phyloP scores from a whole-genome alignment of 1,140 invertebrate species.

The Philopotamus ludificatus region DNA sequence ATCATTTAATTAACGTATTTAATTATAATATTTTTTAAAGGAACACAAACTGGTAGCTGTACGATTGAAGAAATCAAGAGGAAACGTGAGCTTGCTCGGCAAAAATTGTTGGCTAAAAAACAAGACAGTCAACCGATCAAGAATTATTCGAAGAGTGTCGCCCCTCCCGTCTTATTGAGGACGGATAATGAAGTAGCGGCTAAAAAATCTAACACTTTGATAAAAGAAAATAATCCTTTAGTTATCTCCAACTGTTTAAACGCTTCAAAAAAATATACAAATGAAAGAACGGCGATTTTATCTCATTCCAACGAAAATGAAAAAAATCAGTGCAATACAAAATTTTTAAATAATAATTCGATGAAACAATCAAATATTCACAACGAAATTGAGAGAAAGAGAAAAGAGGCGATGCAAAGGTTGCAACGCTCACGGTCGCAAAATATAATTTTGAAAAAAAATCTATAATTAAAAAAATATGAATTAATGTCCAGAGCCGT shows the following conservation, averaged over 20 bases:
- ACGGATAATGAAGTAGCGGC: not conserved
- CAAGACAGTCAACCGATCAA: not conserved
- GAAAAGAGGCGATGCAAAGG: conserved; percentile 46
- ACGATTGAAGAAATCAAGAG: conserved; percentile 51
- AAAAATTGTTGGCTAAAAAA: conserved; percentile 49
- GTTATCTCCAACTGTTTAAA: not conserved
- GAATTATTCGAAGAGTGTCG: not conserved
- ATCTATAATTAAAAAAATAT: not conserved
- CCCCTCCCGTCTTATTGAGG: not conserved
- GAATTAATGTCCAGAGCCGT: too few species aligned
- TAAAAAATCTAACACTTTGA: not conserved
- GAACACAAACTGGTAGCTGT: conserved; percentile 46
- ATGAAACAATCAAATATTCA: conserved; percentile 43
- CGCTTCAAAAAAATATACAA: not conserved
- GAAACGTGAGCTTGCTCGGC: conserved; percentile 49
- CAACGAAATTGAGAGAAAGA: conserved; percentile 48
- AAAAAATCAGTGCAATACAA: not conserved
- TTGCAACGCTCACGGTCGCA: conserved; percentile 44
- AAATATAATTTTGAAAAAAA: not conserved
- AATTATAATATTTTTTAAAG: conserved; percentile 32
- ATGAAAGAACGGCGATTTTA: not conserved
- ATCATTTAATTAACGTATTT: too few species aligned
- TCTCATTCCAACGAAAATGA: not conserved
- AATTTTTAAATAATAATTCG: conserved; percentile 17
- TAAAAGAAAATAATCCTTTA: conserved; percentile 3